Evolutionary conservation across 1,140 invertebrate species (phyloP), one percentile per base, ranked within the genome.

Genomic region (Heterodera carotae): DNA sequence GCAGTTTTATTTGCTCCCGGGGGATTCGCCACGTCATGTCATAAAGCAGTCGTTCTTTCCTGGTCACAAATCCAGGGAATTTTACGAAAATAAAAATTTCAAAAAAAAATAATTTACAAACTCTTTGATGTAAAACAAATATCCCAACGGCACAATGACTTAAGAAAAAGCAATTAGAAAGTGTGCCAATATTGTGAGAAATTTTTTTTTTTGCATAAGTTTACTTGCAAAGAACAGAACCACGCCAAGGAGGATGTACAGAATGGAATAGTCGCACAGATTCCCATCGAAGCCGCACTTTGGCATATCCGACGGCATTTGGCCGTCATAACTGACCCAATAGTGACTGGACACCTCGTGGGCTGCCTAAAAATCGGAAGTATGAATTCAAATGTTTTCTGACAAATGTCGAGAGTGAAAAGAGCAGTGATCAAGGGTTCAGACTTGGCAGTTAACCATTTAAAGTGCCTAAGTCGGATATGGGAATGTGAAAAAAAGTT

Each of bases 21-120:
- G 86, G 83, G 36, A 87, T 83, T 22, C 85, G 74, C 85, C 85
- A 87, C 25, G 85, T 87, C 85, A 87, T 87, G 39, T 87, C 84
- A 69, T 87, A 87, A n/a, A 87, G 70, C 69, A 82, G 69, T 36
- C 86, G 29, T 59, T 87, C 85, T 72, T 88, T 74, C 33, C 85
- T 86, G 36, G 76, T 84, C 70, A 33, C 18, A 62, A 62, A 66
- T n/a, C 31, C 29, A 36, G 7, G 12, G 39, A 43, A 43, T 43
- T 43, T 43, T n/a, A n/a, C n/a, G n/a, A n/a, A 43, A 43, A 43
- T 43, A 12, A 12, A 43, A 43, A 43, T 8, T 43, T 43, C 6
- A 10, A 43, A 43, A 12, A 43, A 43, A 36, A 75, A 73, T 12
- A 67, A 25, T n/a, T n/a, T 3, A 34, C 64, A 77, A 76, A 86